Conservation (phyloP, 2,797 vertebrate genomes). For the Holocentrus rufus region DNA sequence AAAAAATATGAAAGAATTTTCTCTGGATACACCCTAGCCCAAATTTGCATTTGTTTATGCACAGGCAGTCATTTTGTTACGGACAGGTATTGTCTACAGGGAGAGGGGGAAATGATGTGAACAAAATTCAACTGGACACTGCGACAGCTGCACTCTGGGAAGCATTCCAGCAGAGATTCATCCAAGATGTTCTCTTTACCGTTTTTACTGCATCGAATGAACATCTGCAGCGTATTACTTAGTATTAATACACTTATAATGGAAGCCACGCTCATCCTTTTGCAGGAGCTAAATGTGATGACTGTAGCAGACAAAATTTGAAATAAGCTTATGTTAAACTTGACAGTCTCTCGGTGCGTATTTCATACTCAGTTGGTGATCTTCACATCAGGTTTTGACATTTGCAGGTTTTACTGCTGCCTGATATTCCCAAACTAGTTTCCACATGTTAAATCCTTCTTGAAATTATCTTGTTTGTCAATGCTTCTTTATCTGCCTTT, state of each 20-base stretch:
- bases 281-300: conserved; percentile 69
- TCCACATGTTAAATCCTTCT: conserved; percentile 48
- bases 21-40: conserved; percentile 50
- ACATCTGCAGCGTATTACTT: conserved; percentile 80
- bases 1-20: conserved; percentile 53
- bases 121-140: conserved; percentile 77
- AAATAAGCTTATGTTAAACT: conserved; percentile 58
- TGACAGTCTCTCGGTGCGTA: conserved; percentile 56
- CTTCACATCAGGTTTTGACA: conserved; percentile 70
- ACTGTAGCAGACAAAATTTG: conserved; percentile 63
- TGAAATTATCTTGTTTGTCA: conserved; percentile 10
- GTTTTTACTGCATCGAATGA: conserved; percentile 68
- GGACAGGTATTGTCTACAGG: conserved; percentile 78
- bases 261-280: conserved; percentile 67
- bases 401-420: conserved; percentile 56
- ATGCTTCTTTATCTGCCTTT: conserved; percentile 22
- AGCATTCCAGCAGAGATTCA: conserved; percentile 73
- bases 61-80: conserved; percentile 57
- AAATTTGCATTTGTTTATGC: conserved; percentile 79
- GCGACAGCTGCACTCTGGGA: conserved; percentile 80
- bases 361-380: conserved; percentile 70
- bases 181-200: conserved; percentile 75
- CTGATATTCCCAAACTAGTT: conserved; percentile 50
- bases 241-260: conserved; percentile 79
- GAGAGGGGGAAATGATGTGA: conserved; percentile 70